Base-by-base conservation (phyloP, 2,797 vertebrate species). In the Chelmon rostratus region DNA sequence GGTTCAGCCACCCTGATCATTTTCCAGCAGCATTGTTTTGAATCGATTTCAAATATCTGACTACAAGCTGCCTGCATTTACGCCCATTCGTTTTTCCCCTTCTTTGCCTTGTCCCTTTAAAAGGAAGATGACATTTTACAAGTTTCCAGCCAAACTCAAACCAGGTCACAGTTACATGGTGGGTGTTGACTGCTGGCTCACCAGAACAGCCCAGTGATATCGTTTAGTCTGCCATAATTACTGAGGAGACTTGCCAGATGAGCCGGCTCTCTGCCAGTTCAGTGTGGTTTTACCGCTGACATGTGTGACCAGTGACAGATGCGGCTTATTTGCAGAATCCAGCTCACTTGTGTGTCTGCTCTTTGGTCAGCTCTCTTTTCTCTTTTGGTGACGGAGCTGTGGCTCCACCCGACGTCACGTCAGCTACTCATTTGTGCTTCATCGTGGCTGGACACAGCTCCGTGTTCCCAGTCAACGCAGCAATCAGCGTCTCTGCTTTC, bases 221-320 rank as follows among this genome's bases (percentile, higher is more conserved):
- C 71, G 35, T 65, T 79, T 66, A 79, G 56, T 65, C 54, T 73
- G 57, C 13, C 12, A n/a, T 70, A 79, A 83, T 83, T 49, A 76
- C 71, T 40, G 37, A 40, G 35, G 68, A 73, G 77, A 65, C 65
- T 64, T 69, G 77, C 66, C 79, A 84, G 63, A 79, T 77, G 79
- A 82, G 73, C 66, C 54, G n/a, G 12, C 68, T 54, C 79, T 57
- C 18, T 67, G 85, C 78, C 79, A 73, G 42, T 37, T 65, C 33
- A 40, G 18, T 68, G 72, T 56, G 64, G 46, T 78, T 83, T 86
- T 18, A 62, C 78, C 23, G 35, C 71, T 79, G 77, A 79, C 79
- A 68, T 50, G 68, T 74, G 74, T 78, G 78, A 77, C 78, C 42
- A 4, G 23, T 42, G 83, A 77, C 75, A 82, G 79, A 81, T 78